Evolutionary conservation across 2,888 invertebrate species (phyloP).

Genomic region (Allolobophora icterica): DNA sequence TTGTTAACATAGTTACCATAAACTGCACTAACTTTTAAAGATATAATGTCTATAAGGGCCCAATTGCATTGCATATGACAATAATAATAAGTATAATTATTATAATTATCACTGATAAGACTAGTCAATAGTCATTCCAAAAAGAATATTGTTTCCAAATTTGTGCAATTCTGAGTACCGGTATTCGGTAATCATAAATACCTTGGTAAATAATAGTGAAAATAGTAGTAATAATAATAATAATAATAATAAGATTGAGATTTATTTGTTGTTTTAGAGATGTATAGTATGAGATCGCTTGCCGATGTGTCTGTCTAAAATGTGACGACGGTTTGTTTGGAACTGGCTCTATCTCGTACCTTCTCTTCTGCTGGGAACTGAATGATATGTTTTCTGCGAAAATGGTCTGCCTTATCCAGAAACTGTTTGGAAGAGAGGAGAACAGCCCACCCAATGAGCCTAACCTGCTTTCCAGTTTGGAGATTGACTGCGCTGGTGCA

Average conservation of each 20-base stretch:
- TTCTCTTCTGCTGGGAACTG: neutral
- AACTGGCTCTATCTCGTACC: neutral
- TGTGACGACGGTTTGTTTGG: neutral
- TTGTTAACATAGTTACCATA: too few relatives aligned
- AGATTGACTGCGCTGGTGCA: neutral
- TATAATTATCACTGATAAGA: too few relatives aligned
- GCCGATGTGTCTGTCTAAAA: neutral
- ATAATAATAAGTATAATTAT: too few relatives aligned
- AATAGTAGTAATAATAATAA: neutral
- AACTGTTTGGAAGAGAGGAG: constrained; percentile 6
- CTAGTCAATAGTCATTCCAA: too few relatives aligned
- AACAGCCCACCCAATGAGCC: neutral
- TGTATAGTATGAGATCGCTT: neutral
- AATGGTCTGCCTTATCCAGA: constrained; percentile 21
- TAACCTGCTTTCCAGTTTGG: neutral
- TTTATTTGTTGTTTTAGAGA: constrained; percentile 4
- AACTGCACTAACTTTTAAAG: too few relatives aligned
- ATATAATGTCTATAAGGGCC: too few relatives aligned
- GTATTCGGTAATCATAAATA: too few relatives aligned
- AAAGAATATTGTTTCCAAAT: too few relatives aligned
- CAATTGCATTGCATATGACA: too few relatives aligned
- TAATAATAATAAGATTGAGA: too few relatives aligned
- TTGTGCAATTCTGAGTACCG: neutral
- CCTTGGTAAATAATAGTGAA: neutral
- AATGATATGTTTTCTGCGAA: constrained; percentile 24